phyloP scores from a whole-genome alignment of 2,113 vertebrate species.

The Arothron firmamentum region DNA sequence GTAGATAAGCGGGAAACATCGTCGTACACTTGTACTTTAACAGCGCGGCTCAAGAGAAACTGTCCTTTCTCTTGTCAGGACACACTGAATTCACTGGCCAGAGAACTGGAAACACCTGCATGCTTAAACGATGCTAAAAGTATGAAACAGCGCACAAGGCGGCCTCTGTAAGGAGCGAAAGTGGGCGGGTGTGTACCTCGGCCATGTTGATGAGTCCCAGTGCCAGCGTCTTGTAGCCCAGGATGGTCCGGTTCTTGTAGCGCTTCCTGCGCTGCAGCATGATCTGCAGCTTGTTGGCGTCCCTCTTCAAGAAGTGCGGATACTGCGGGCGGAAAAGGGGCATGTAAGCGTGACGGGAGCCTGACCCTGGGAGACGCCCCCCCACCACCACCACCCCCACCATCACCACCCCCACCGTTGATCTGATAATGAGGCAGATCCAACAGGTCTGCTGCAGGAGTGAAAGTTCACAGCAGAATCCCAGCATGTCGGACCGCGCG shows the following conservation, averaged over 20 bases:
- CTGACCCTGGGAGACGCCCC: neutral
- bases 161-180: too few species aligned
- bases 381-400: too few species aligned
- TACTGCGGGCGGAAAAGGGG: slow-evolving; percentile 68
- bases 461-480: neutral
- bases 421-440: slow-evolving; percentile 10
- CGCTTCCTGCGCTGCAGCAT: slow-evolving; percentile 89
- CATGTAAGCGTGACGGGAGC: neutral
- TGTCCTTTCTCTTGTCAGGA: too few species aligned
- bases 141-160: too few species aligned
- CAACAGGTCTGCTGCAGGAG: slow-evolving; percentile 7
- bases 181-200: slow-evolving; percentile 71
- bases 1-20: too few species aligned
- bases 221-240: slow-evolving; percentile 90
- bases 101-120: neutral
- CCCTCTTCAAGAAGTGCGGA: slow-evolving; percentile 89
- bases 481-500: slow-evolving; percentile 20
- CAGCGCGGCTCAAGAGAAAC: too few species aligned
- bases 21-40: too few species aligned
- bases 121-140: neutral
- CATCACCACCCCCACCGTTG: too few species aligned
- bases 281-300: slow-evolving; percentile 91
- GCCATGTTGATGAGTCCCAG: slow-evolving; percentile 93
- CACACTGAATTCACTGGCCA: too few species aligned
- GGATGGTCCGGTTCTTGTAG: slow-evolving; percentile 91